Base-by-base conservation (phyloP, 2,888 invertebrate species). In the Perdita meconis region DNA sequence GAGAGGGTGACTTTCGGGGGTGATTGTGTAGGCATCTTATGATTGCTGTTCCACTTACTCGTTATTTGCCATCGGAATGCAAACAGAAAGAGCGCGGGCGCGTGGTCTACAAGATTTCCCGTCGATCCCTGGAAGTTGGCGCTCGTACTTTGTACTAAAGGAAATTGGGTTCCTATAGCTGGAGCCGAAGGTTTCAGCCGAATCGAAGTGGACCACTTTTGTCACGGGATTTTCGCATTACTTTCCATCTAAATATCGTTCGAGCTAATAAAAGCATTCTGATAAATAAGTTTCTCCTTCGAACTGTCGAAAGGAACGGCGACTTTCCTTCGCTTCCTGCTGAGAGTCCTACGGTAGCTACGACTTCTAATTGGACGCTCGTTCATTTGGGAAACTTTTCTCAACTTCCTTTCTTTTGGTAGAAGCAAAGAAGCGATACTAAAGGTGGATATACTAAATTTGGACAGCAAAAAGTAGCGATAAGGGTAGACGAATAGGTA, bases 81-180 rank as follows among this genome's bases (percentile, higher is more conserved):
- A 74, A 74, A 74, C 57, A 36, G 47, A 34, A 16, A 0, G 34
- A 42, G 24, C 30, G 24, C 19, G 68, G 24, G n/a, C 13, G 36
- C 38, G 30, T 53, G 44, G 59, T 64, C 44, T 38, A 38, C 59
- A 44, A 73, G 59, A 77, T 30, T 51, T 30, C 34, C 16, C 8
- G 51, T 10, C 75, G 66, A 66, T 75, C 59, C 72, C 16, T 34
- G 36, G 63, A 57, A 75, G 44, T 77, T 63, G 59, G 13, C 42
- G 26, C 36, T n/a, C 36, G 16, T 30, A 38, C 63, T 30, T 59
- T 16, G 50, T 51, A 47, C 40, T 44, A 44, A 64, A 77, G 77
- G 68, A 75, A 76, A 77, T 77, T 68, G 67, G 64, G 19, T 64
- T 59, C 10, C 67, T 53, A 64, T 67, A 67, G 61, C 56, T 44